These are phyloP conservation scores for Polypedilum vanderplanki DNA, from an alignment of 1,140 invertebrate species.

Conservation along the genomic window DNA sequence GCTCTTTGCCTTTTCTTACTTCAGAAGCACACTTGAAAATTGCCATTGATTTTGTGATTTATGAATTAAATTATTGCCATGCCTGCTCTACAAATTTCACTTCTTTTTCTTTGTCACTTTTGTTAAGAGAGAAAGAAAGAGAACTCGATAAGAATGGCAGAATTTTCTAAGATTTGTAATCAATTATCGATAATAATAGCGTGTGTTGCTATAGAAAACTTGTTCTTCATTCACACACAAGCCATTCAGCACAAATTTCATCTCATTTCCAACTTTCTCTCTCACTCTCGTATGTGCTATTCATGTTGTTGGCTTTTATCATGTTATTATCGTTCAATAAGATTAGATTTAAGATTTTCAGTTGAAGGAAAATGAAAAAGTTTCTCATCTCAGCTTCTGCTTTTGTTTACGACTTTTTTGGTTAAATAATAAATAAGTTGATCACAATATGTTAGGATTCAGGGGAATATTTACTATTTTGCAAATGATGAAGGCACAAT, in stretches of 20 bases:
- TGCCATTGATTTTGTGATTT: constrained; percentile 13
- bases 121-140: no score
- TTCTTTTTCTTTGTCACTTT: neutral
- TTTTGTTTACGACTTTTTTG: neutral
- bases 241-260: neutral
- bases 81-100: neutral
- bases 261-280: neutral
- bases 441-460: no score
- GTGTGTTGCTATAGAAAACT: neutral
- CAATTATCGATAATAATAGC: constrained; percentile 14
- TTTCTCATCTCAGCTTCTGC: neutral
- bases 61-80: constrained; percentile 14
- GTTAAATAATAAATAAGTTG: no score
- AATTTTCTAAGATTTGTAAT: constrained; percentile 8
- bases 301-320: neutral
- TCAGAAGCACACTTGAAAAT: neutral
- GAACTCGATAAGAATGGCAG: neutral
- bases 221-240: neutral
- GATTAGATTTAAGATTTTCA: constrained; percentile 1
- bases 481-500: no score
- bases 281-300: neutral
- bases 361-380: neutral
- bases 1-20: neutral
- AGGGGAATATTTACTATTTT: no score
- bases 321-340: constrained; percentile 12